A percentile compares a stretch with the other conserved stretches of the same genome.
Evolutionary conservation across 2,797 vertebrate species (phyloP).

Genomic region (Scomberomorus guttatus): DNA sequence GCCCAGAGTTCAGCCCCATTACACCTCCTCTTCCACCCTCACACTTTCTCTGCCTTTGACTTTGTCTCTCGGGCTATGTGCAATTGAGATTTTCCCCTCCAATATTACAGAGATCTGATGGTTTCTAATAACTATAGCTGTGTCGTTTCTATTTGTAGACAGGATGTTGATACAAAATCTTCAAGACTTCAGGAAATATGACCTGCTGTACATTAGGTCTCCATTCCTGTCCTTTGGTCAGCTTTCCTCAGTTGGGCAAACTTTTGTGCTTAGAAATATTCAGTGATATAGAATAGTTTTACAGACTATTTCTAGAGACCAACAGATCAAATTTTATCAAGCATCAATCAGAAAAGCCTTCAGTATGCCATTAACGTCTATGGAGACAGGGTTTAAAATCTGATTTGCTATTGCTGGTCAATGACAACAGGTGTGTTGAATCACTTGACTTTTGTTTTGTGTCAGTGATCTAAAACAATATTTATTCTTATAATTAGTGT

Average conservation of each 20-base stretch:
- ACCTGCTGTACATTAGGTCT: neutral
- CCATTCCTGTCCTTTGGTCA: neutral
- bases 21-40: conserved; percentile 37
- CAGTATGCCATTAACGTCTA: neutral
- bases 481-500: no score
- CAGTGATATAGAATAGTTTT: neutral
- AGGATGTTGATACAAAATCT: neutral
- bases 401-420: no score
- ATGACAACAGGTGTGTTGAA: neutral
- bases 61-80: neutral
- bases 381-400: neutral
- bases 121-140: neutral
- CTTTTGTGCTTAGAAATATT: neutral
- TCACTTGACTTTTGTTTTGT: neutral
- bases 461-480: no score
- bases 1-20: conserved; percentile 57
- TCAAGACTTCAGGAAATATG: neutral
- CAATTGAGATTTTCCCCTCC: neutral
- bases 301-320: neutral
- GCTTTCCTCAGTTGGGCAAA: neutral
- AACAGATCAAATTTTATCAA: neutral
- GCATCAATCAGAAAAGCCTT: neutral
- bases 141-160: neutral
- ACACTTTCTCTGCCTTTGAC: conserved; percentile 9
- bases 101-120: conserved; percentile 10